Base-by-base conservation (phyloP, 1,140 invertebrate species). In the Aleiodes sp. region DNA sequence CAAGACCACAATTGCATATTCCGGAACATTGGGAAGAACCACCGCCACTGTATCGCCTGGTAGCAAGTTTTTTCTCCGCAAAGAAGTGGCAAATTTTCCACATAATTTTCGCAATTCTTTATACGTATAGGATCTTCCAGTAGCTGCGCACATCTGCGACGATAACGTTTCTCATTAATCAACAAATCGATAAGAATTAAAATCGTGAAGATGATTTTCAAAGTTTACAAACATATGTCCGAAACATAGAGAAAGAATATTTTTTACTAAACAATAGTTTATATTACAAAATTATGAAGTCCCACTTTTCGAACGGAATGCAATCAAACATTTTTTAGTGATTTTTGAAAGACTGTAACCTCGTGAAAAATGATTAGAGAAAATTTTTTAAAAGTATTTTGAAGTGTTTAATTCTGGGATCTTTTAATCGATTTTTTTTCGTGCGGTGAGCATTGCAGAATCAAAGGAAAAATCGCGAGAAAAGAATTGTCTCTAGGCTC, bases 21-120 rank as follows among this genome's bases (percentile, higher is more conserved):
- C 93, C 0, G 93, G 92, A 19, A 89, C 77, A 81, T 95, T 96
- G 2, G 91, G 90, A 65, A 92, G 76, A 73, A 93, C 87, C 6
- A 94, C 71, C 19, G 89, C 90, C 1, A 94, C 73, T 0, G 89
- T 88, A 76, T 94, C 91, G 2, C 91, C 90, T 29, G 91, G 88
- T 61, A 84, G 80, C 4, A 94, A 79, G 29, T 91, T 90, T 6
- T 89, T 86, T 43, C 87, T 90, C 70, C 89, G 84, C n/a, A 94
- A 80, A 24, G 88, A 89, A 8, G 89, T 90, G 1, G 89, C 92
- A 29, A 94, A 87, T 57, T 86, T 89, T 61, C 86, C 85, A 4
- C 87, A 87, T 59, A 88, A 80, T 66, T 87, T 88, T 59, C 89
- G 84, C n/a, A 93, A 68, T 74, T 94, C 82, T 7, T 85, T 82